Base-by-base conservation (phyloP, 2,113 vertebrate genomes). In the Chrysochloris asiatica region DNA sequence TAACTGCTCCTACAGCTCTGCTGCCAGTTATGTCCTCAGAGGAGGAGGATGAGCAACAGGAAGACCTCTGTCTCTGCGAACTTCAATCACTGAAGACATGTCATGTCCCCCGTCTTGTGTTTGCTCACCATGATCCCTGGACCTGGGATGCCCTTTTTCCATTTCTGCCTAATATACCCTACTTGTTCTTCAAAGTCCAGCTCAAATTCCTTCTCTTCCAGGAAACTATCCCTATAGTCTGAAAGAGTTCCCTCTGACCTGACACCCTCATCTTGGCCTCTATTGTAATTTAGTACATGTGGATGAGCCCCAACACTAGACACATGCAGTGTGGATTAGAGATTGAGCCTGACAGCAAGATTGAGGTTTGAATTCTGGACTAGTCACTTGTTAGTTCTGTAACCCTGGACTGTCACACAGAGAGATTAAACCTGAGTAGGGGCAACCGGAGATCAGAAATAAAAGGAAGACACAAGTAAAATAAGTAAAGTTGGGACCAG, bases 121-220 rank as follows among this genome's bases (percentile, higher is more conserved):
- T 61, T 92, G 47, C 38, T 76, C 41, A 36, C 19, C 83, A 69
- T 93, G 50, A 67, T 86, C 80, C 75, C 76, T 43, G 33, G 48
- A 56, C 73, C 65, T 38, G n/a, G 67, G 63, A 24, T 61, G 21
- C 67, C 73, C 78, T 75, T 69, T 17, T 24, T 59, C 78, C 30
- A 26, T 78, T 47, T 88, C 85, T 86, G 52, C 52, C 52, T 76
- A 80, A 89, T 91, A 88, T 92, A 90, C n/a, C 50, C 82, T 89
- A 82, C 17, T 93, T 41, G 65, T 80, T 90, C 59, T 89, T 89
- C 22, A 84, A 86, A 63, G 41, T 47, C 50, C 17, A 56, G 38
- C 22, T 61, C 59, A 81, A 89, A 77, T 26, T 81, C 13, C 59
- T 81, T 85, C 41, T 88, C 52, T 92, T 82, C 56, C 36, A 76